A percentile compares a stretch with the other conserved stretches of the same genome.
Conservation (phyloP, 2,888 invertebrate genomes). For the Cephus pygmeus region DNA sequence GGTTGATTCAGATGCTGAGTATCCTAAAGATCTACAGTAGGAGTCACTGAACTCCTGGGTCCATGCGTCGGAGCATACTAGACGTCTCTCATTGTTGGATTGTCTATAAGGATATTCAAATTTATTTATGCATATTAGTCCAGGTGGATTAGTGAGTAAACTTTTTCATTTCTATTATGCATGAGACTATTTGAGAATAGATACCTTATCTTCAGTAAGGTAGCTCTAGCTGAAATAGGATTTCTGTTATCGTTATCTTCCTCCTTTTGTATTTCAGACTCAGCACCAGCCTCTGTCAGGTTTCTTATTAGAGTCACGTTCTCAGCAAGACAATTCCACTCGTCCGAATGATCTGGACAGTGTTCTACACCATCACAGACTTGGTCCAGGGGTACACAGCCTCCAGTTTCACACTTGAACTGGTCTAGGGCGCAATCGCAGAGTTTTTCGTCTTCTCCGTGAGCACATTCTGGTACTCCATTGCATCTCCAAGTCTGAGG, state of each 20-base stretch:
- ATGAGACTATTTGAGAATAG: not conserved
- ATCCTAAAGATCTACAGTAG: constrained; percentile 71
- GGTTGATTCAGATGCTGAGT: constrained; percentile 64
- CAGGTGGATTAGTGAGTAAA: not conserved
- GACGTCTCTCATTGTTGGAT: constrained; percentile 57
- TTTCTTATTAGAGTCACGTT: constrained; percentile 40
- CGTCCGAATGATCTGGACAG: constrained; percentile 74
- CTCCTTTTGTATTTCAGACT: not conserved
- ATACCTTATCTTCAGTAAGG: constrained; percentile 46
- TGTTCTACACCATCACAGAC: constrained; percentile 72
- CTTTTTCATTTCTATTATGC: constrained; percentile 4
- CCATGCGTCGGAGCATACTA: constrained; percentile 71
- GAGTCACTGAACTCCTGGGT: constrained; percentile 68
- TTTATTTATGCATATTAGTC: not conserved
- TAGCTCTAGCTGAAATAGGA: constrained; percentile 25
- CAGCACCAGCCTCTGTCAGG: constrained; percentile 11
- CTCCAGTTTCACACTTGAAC: constrained; percentile 71
- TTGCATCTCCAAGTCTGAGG: constrained; percentile 72
- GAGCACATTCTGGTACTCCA: constrained; percentile 69
- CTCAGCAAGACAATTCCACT: constrained; percentile 69
- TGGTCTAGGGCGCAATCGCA: constrained; percentile 71
- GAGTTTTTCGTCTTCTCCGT: constrained; percentile 71
- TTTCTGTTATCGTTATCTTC: constrained; percentile 14
- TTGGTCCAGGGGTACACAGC: constrained; percentile 68
- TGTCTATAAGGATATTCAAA: constrained; percentile 36